These are phyloP conservation scores for Laspeyria flexula DNA, from an alignment of 2,888 invertebrate genomes.

Conservation along the genomic window DNA sequence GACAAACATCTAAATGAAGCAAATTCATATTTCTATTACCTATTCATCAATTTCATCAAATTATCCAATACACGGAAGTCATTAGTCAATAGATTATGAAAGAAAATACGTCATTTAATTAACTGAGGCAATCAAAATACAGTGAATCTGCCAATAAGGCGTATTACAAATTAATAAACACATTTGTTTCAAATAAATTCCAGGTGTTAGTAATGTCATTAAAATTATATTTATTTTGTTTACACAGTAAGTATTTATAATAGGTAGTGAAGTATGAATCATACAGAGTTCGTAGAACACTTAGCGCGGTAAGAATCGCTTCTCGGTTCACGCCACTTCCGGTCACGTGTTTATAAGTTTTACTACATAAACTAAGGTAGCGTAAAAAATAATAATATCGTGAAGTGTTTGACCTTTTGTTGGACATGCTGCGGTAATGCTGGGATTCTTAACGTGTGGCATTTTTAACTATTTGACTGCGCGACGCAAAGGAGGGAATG, in stretches of 20 bases:
- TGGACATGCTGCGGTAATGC: not conserved
- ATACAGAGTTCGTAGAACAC: slow-evolving; percentile 38
- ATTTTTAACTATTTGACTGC: too few species aligned
- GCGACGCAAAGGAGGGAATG: too few species aligned
- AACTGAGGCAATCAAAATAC: too few species aligned
- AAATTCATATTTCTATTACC: too few species aligned
- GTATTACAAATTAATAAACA: too few species aligned
- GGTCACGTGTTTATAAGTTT: slow-evolving; percentile 45
- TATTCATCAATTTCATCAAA: too few species aligned
- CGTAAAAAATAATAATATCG: slow-evolving; percentile 5
- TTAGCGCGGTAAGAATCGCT: slow-evolving; percentile 55
- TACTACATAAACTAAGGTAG: too few species aligned
- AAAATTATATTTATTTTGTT: slow-evolving; percentile 3
- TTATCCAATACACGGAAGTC: too few species aligned
- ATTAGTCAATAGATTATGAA: too few species aligned
- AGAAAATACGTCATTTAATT: too few species aligned
- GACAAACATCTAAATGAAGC: too few species aligned
- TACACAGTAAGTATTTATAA: not conserved
- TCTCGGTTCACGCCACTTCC: slow-evolving; percentile 57
- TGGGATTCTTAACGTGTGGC: not conserved
- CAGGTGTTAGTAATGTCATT: slow-evolving; percentile 3
- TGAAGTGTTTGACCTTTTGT: not conserved
- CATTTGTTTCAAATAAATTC: not conserved
- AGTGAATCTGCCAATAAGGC: too few species aligned
- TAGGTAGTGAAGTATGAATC: slow-evolving; percentile 34